Evolutionary conservation across 2,888 invertebrate genomes (phyloP), one percentile per base, ranked within the genome.

Genomic region (Lasioglossum malachurum): DNA sequence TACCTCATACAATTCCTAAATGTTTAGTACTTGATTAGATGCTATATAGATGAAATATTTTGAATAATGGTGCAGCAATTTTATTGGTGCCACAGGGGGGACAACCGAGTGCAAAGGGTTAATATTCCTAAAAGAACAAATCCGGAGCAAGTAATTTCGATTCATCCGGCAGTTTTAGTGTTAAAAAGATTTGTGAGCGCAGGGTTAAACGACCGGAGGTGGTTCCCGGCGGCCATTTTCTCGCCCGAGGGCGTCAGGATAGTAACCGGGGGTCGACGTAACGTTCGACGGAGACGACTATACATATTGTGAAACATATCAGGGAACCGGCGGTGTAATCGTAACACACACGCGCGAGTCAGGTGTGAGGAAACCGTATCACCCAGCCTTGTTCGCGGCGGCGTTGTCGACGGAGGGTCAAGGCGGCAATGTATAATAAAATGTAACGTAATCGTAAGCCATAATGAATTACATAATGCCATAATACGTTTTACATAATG

Each of bases 401-500:
- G 67, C 80, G 27, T 73, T 80, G 27, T 44, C 86, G 88, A 83
- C 86, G 84, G 87, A 84, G 87, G 91, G 89, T 92, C 93, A 92
- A 92, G 93, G 92, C 91, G 92, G 92, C 93, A 93, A 92, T 93
- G 92, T 94, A 94, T 93, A 94, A 94, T 93, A 93, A 92, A 91
- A 88, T 83, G 78, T 90, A 92, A 89, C 84, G 90, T 93, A 94
- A 94, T 92, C 91, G 84, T 94, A 94, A 94, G 95, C 95, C 95
- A 95, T 95, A 95, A 94, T 94, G 91, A 94, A 93, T 93, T 92
- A 93, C 92, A 94, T 93, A 95, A 94, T 94, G 95, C 95, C 95
- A 95, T 95, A 94, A 93, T 67, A 67, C 91, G 89, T 94, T 93
- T 94, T 92, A 94, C 92, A 92, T 93, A 94, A 94, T 92, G 91